Conservation (phyloP, 2,797 vertebrate genomes). For the Paedocypris micromegethes region DNA sequence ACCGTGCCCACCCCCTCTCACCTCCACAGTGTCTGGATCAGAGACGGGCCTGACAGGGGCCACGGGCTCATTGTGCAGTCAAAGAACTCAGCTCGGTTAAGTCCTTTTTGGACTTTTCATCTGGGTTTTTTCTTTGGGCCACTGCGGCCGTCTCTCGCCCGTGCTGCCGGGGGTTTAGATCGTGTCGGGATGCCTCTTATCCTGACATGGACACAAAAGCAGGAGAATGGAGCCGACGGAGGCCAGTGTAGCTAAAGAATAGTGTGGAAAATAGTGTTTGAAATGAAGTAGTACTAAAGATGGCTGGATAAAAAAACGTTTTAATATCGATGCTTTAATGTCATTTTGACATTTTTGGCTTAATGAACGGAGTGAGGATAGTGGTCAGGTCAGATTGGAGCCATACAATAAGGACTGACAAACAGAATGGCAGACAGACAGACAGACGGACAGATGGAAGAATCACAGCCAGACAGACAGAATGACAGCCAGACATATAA, state of each 20-base stretch:
- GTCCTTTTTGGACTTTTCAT: slow-evolving; percentile 47
- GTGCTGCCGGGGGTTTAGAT: slow-evolving; percentile 47
- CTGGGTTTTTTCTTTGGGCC: slow-evolving; percentile 35
- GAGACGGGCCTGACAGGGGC: slow-evolving; percentile 52
- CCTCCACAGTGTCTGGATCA: slow-evolving; percentile 50
- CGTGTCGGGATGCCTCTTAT: slow-evolving; percentile 47
- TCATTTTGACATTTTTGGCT: too few species aligned
- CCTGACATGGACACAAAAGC: slow-evolving; percentile 52
- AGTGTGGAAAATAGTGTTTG: slow-evolving; percentile 9
- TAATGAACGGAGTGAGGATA: too few species aligned
- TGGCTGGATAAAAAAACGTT: background rate
- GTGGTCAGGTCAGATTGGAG: too few species aligned
- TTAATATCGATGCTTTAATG: too few species aligned
- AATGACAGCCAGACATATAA: too few species aligned
- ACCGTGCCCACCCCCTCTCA: slow-evolving; percentile 33
- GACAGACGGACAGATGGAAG: too few species aligned
- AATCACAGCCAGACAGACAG: too few species aligned
- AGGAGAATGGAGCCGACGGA: slow-evolving; percentile 26
- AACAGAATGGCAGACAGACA: too few species aligned
- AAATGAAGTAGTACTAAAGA: slow-evolving; percentile 12
- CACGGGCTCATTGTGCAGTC: slow-evolving; percentile 50
- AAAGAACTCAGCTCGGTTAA: slow-evolving; percentile 52
- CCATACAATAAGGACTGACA: too few species aligned
- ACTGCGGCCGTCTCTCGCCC: slow-evolving; percentile 35
- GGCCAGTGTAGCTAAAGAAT: slow-evolving; percentile 29